phyloP scores from a whole-genome alignment of 2,888 invertebrate species.

The Plagodis pulveraria region DNA sequence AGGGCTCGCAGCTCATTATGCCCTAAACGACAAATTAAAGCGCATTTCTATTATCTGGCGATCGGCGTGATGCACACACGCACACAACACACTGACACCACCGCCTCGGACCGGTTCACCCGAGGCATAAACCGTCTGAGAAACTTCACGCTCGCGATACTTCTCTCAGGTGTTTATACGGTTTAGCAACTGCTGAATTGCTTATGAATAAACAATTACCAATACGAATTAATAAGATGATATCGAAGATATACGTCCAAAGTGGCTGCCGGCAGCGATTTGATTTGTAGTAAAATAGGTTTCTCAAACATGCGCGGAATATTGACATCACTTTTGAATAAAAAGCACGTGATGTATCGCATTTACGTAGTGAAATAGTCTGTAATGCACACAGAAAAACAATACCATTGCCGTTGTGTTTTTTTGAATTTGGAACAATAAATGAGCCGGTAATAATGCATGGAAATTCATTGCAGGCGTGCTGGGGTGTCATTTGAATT shows the following conservation, averaged over 20 bases:
- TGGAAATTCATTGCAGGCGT: no score
- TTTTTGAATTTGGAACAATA: no score
- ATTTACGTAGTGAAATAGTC: no score
- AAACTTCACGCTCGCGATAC: constrained; percentile 46
- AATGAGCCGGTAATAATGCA: no score
- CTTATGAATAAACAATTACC: constrained; percentile 60
- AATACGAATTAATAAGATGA: constrained; percentile 40
- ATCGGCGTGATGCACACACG: constrained; percentile 68
- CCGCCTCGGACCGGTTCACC: constrained; percentile 60
- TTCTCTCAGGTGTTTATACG: constrained; percentile 54
- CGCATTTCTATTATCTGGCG: constrained; percentile 83
- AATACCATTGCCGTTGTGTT: no score
- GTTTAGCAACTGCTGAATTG: constrained; percentile 55
- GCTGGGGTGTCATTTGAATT: no score
- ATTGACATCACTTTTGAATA: no score
- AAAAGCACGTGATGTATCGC: no score
- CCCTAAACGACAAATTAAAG: constrained; percentile 85
- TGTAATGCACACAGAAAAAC: no score
- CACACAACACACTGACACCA: constrained; percentile 7
- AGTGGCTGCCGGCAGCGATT: not conserved
- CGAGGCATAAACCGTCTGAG: constrained; percentile 41
- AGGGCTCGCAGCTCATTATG: constrained; percentile 83
- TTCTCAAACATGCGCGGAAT: no score
- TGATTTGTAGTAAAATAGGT: no score
- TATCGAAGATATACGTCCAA: constrained; percentile 31